Conservation (phyloP, 2,113 vertebrate genomes). For the Ictidomys tridecemlineatus region DNA sequence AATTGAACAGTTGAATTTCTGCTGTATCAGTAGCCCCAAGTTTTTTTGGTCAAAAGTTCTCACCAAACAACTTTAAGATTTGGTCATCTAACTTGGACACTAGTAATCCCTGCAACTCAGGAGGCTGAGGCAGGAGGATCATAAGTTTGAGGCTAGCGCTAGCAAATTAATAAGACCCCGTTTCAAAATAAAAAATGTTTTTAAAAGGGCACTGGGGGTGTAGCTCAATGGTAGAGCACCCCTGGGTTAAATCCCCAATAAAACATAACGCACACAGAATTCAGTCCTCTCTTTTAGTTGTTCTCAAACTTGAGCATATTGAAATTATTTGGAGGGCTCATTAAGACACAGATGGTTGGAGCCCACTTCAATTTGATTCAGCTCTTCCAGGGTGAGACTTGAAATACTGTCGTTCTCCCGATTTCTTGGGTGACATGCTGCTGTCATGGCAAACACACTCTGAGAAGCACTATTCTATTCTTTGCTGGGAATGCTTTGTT, state of each 20-base stretch:
- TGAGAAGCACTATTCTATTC: neutral
- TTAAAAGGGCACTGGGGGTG: no score
- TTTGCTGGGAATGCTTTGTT: neutral
- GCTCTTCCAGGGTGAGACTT: neutral
- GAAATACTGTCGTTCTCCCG: neutral
- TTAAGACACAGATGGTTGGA: neutral
- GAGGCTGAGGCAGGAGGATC: no score
- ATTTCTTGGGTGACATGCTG: neutral
- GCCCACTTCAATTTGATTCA: neutral
- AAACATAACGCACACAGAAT: neutral
- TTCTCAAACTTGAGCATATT: neutral
- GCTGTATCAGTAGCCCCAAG: no score
- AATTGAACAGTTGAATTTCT: neutral
- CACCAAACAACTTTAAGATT: neutral
- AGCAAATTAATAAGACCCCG: no score
- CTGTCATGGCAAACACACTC: neutral
- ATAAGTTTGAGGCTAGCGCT: no score
- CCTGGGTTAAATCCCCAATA: no score
- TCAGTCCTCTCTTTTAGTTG: neutral
- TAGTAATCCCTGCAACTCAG: no score
- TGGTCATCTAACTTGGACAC: no score
- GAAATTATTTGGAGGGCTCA: neutral
- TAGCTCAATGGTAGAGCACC: no score
- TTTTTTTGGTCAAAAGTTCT: constrained; percentile 23
- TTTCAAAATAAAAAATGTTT: no score